phyloP scores from a whole-genome alignment of 2,113 vertebrate genomes.

The Rhinoderma darwinii region DNA sequence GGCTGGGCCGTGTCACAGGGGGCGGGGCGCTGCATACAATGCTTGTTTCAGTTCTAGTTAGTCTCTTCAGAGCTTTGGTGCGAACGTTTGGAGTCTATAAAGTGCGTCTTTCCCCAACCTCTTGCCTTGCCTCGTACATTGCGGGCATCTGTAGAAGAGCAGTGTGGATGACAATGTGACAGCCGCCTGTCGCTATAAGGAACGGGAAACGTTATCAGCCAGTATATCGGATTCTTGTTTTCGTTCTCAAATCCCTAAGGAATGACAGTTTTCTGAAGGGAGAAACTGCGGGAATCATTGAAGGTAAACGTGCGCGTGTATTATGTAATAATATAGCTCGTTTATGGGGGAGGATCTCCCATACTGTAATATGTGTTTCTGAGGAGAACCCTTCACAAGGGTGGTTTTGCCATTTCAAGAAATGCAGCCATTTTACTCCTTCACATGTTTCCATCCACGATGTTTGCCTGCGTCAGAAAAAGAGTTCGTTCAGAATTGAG shows the following conservation, averaged over 20 bases:
- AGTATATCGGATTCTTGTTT: not conserved
- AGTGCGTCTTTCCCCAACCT: not conserved
- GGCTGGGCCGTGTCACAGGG: slow-evolving; percentile 66
- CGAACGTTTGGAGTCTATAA: slow-evolving; percentile 61
- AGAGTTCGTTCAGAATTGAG: too few species aligned
- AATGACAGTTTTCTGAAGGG: not conserved
- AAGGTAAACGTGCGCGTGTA: not conserved
- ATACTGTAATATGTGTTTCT: not conserved
- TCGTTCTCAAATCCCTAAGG: not conserved
- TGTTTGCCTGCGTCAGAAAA: not conserved
- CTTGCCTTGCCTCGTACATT: not conserved
- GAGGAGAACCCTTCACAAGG: not conserved
- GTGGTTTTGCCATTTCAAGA: not conserved
- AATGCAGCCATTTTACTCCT: slow-evolving; percentile 7
- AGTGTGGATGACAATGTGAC: not conserved
- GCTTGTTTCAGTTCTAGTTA: slow-evolving; percentile 87
- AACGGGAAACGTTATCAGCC: not conserved
- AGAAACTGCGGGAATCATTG: not conserved
- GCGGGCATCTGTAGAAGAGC: not conserved
- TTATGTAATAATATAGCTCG: not conserved
- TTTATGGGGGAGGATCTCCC: not conserved
- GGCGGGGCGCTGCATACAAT: slow-evolving; percentile 84
- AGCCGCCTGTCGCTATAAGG: not conserved
- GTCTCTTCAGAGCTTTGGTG: slow-evolving; percentile 73
- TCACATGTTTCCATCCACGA: not conserved